A percentile compares a stretch with the other conserved stretches of the same genome.
Conservation (phyloP, 2,888 invertebrate genomes). For the Trichogramma dendrolimi region DNA sequence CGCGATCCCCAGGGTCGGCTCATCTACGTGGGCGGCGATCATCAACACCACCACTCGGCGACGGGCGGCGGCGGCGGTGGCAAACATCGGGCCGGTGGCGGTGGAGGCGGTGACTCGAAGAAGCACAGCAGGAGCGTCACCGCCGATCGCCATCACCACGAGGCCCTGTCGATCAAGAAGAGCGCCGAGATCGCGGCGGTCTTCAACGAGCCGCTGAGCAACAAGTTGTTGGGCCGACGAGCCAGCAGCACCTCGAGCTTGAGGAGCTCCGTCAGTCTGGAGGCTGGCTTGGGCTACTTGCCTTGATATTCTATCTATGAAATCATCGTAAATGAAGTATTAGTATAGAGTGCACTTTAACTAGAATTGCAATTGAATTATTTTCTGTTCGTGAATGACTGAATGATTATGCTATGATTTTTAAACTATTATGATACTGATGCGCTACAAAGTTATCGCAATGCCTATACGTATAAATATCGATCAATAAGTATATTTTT, state of each 20-base stretch:
- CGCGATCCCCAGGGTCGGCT: slow-evolving; percentile 53
- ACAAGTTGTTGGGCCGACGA: slow-evolving; percentile 39
- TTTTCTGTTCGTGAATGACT: too few species aligned
- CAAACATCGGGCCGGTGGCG: not conserved
- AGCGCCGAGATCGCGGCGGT: slow-evolving; percentile 84
- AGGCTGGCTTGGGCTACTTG: slow-evolving; percentile 48
- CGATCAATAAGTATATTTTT: not conserved
- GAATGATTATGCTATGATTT: too few species aligned
- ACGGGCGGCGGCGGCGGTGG: not conserved
- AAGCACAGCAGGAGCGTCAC: slow-evolving; percentile 35
- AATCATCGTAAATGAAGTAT: not conserved
- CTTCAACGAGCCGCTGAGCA: slow-evolving; percentile 66
- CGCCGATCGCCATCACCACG: slow-evolving; percentile 46
- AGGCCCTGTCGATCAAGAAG: slow-evolving; percentile 80
- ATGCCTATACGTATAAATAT: not conserved
- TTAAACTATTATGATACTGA: too few species aligned
- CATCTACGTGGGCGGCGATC: slow-evolving; percentile 50
- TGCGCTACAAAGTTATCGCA: too few species aligned
- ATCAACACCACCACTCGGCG: slow-evolving; percentile 22
- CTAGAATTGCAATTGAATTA: not conserved
- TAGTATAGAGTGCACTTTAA: not conserved
- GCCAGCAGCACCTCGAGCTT: slow-evolving; percentile 46
- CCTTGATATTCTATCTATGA: slow-evolving; percentile 35
- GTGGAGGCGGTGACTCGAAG: slow-evolving; percentile 23
- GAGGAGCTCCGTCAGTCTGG: slow-evolving; percentile 46